Percentiles rank a stretch among this genome's conserved stretches.
Conservation (phyloP, 2,113 vertebrate species). For the Potamarius usumacintae region DNA sequence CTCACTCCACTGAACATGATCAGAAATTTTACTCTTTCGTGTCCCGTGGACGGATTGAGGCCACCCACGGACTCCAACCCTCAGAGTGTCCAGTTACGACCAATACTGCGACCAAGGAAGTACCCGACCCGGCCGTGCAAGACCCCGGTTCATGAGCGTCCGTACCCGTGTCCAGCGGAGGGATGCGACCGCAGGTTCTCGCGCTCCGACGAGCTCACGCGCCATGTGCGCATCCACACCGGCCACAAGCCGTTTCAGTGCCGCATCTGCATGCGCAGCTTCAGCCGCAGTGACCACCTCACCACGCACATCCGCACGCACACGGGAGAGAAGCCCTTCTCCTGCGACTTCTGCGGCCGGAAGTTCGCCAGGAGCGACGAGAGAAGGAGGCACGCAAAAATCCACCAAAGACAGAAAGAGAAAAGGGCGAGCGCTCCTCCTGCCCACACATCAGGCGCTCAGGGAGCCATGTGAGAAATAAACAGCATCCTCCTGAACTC, state of each 20-base stretch:
- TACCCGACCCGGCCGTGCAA: constrained; percentile 93
- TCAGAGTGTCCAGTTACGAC: constrained; percentile 82
- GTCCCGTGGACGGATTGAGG: constrained; percentile 68
- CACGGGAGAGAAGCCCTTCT: constrained; percentile 94
- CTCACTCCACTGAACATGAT: constrained; percentile 94
- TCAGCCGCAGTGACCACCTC: constrained; percentile 92
- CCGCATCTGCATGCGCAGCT: constrained; percentile 90
- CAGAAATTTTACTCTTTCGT: constrained; percentile 87
- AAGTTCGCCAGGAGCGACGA: constrained; percentile 94
- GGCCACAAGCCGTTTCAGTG: constrained; percentile 94
- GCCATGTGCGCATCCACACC: constrained; percentile 92
- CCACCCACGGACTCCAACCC: constrained; percentile 73
- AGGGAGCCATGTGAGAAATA: not conserved
- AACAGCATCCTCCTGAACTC: not conserved
- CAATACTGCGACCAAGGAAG: constrained; percentile 85
- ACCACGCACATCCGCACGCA: constrained; percentile 95
- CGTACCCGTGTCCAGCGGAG: constrained; percentile 90
- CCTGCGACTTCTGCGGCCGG: constrained; percentile 90
- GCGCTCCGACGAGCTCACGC: constrained; percentile 87
- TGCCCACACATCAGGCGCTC: not conserved
- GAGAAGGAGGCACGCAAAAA: constrained; percentile 92
- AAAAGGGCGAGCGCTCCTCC: constrained; percentile 64
- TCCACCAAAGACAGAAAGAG: constrained; percentile 94
- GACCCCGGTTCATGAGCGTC: constrained; percentile 90
- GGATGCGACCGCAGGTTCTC: constrained; percentile 92